Evolutionary conservation across 2,888 invertebrate genomes (phyloP).

Genomic region (Hydrotaea cyrtoneurina): DNA sequence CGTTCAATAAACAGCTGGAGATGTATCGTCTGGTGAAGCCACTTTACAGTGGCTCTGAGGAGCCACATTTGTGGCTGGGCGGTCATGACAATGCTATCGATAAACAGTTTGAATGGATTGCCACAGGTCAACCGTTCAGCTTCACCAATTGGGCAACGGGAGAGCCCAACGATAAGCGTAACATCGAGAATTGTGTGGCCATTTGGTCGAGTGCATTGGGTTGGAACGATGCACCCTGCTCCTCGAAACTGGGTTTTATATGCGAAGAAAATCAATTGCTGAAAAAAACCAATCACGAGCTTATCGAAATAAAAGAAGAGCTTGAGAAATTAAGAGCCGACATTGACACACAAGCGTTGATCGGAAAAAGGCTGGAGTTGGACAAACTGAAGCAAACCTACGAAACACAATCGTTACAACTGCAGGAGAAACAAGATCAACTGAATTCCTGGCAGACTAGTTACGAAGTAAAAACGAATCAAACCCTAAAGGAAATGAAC

Average conservation of each 20-base stretch:
- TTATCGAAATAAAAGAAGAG: too few species aligned
- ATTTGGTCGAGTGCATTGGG: not conserved
- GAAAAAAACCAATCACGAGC: not conserved
- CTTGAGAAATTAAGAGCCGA: not conserved
- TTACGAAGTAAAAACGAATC: not conserved
- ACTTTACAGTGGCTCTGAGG: not conserved
- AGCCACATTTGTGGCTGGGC: not conserved
- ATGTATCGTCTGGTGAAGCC: not conserved
- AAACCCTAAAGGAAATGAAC: not conserved
- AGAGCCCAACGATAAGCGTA: not conserved
- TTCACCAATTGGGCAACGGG: not conserved
- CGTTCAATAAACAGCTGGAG: slow-evolving; percentile 43
- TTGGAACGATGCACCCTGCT: not conserved
- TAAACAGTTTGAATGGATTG: not conserved
- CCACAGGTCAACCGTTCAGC: not conserved
- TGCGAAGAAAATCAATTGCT: not conserved
- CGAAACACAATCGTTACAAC: not conserved
- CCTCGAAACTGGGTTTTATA: not conserved
- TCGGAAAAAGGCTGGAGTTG: not conserved
- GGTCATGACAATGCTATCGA: not conserved
- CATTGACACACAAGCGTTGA: not conserved
- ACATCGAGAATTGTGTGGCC: not conserved
- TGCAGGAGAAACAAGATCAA: not conserved
- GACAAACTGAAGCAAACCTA: not conserved
- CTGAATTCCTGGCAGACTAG: not conserved